phyloP scores from a whole-genome alignment of 2,113 vertebrate species.

The Pterocles burchelli region DNA sequence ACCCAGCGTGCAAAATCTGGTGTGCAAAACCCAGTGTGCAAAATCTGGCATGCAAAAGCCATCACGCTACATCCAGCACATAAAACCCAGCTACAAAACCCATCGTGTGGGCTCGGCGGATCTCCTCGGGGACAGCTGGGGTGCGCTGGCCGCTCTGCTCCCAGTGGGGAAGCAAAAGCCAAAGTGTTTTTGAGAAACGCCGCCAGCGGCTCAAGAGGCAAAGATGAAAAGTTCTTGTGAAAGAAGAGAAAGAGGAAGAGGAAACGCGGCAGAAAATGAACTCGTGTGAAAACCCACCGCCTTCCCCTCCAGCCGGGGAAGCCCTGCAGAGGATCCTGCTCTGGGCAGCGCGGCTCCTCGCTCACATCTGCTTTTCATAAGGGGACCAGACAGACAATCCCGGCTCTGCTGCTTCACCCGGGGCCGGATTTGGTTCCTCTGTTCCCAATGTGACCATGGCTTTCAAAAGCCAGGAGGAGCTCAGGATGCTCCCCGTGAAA shows the following conservation, averaged over 20 bases:
- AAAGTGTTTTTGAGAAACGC: not conserved
- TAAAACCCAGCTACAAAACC: not conserved
- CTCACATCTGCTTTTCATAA: not conserved
- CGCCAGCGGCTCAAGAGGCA: not conserved
- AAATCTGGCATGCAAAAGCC: not conserved
- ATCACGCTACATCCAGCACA: rapidly evolving
- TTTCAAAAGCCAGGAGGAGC: not conserved
- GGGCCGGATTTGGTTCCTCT: not conserved
- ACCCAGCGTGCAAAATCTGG: not conserved
- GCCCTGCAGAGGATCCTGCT: not conserved
- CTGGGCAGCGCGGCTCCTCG: rapidly evolving
- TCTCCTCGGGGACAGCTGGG: not conserved
- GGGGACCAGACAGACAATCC: not conserved
- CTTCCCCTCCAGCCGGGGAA: not conserved
- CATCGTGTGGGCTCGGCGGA: rapidly evolving
- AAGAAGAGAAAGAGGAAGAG: not conserved
- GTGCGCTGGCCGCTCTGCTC: not conserved
- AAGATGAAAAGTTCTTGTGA: not conserved
- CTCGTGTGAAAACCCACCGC: rapidly evolving
- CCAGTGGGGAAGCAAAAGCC: not conserved
- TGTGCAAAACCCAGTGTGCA: not conserved
- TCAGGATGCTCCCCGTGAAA: too few species aligned
- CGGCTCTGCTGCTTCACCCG: not conserved
- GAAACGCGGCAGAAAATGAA: not conserved
- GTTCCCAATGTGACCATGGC: not conserved